Conservation (phyloP, 2,888 invertebrate species). For the Melangyna quadrimaculata region DNA sequence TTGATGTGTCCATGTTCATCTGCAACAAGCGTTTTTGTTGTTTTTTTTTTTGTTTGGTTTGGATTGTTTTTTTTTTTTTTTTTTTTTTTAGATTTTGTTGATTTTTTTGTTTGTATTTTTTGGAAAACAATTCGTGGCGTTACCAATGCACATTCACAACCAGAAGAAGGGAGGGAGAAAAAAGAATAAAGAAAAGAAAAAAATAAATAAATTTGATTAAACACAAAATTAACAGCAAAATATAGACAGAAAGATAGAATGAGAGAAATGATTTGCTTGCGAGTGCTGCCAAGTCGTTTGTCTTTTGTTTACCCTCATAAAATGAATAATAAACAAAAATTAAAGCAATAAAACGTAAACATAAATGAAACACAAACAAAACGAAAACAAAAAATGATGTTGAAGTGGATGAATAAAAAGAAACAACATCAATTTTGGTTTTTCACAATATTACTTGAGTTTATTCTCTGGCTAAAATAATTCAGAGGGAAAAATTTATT, state of each 20-base stretch:
- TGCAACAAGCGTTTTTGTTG: conserved; percentile 77
- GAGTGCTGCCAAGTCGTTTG: conserved; percentile 37
- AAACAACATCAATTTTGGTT: conserved; percentile 70
- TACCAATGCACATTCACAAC: conserved; percentile 51
- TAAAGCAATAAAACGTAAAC: conserved; percentile 2
- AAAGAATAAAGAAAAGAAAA: conserved; percentile 52
- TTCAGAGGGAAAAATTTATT: conserved; percentile 32
- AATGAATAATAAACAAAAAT: conserved; percentile 23
- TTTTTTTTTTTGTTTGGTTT: conserved; percentile 73
- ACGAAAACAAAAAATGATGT: conserved; percentile 48
- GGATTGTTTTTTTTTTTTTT: conserved; percentile 17
- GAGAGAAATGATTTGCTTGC: not conserved
- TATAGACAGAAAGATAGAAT: conserved; percentile 5
- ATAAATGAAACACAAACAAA: conserved; percentile 18
- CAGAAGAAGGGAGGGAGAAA: conserved; percentile 52
- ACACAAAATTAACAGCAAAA: conserved; percentile 29
- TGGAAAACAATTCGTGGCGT: conserved; percentile 25
- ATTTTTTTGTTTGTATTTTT: conserved; percentile 28
- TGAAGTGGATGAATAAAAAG: conserved; percentile 64
- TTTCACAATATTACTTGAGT: conserved; percentile 69
- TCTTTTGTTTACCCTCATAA: not conserved
- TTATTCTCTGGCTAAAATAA: conserved; percentile 66
- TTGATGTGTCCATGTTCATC: conserved; percentile 84
- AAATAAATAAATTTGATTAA: conserved; percentile 67
- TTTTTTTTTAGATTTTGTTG: conserved; percentile 21